Percentiles rank a stretch among this genome's conserved stretches.
Conservation (phyloP, 2,113 vertebrate genomes). For the Callionymus lyra region DNA sequence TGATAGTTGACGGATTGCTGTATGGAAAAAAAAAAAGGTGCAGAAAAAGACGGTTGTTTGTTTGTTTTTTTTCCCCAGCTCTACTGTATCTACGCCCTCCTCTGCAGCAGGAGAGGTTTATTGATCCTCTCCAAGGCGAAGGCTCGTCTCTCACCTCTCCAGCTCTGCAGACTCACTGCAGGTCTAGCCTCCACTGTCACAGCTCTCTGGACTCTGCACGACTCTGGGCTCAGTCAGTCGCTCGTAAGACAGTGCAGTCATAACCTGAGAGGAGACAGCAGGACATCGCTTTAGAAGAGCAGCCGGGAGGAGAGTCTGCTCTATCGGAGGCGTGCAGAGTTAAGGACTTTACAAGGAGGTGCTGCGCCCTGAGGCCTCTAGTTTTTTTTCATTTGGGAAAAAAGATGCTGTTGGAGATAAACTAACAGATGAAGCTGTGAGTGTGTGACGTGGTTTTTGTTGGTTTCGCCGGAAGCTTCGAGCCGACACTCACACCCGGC, state of each 20-base stretch:
- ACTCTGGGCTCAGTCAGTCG: constrained; percentile 62
- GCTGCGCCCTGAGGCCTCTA: constrained; percentile 5
- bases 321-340: constrained; percentile 32
- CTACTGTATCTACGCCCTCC: constrained; percentile 1
- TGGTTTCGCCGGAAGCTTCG: too few species aligned
- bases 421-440: too few species aligned
- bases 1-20: constrained; percentile 14
- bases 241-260: constrained; percentile 69
- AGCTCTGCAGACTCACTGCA: constrained; percentile 4
- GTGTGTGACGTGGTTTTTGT: too few species aligned
- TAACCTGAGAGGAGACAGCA: constrained; percentile 55
- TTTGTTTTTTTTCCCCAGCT: neutral
- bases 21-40: neutral
- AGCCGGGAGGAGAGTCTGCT: constrained; percentile 9
- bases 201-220: constrained; percentile 43
- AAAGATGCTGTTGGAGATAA: too few species aligned
- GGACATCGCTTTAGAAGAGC: constrained; percentile 12
- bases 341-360: constrained; percentile 13
- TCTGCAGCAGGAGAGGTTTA: constrained; percentile 21
- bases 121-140: constrained; percentile 24
- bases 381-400: too few species aligned
- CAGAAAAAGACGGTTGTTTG: neutral
- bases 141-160: constrained; percentile 10
- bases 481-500: too few species aligned
- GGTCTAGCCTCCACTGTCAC: constrained; percentile 50